Evolutionary conservation across 2,113 vertebrate genomes (phyloP), one percentile per base, ranked within the genome.

Genomic region (Steatornis caripensis): DNA sequence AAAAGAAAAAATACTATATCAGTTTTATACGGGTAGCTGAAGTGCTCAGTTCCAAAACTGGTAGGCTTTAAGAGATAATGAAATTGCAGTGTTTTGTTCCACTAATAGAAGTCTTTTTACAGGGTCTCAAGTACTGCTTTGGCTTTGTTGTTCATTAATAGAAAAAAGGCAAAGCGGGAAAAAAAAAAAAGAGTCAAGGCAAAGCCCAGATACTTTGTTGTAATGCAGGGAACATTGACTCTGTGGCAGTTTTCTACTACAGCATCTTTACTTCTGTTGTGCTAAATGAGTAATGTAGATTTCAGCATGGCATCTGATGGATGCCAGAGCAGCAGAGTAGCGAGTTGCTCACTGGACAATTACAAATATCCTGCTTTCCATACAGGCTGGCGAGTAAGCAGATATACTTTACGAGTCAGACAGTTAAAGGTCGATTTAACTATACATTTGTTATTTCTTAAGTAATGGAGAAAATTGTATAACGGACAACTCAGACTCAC

Each of bases 221-320:
- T 76, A 27, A 82, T 48, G 64, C 74, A 69, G 53, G 43, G 19
- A 90, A 61, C 2, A 9, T 36, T 92, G 86, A 45, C 84, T 89
- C 62, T 95, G 6, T 66, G 68, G 77, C 46, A 85, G 36, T 78
- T 86, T 89, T 72, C 51, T 91, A 5, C 94, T 70, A 66, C 60
- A 95, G 27, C 69, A 79, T 46, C 69, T 93, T 95, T 93, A 55
- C 36, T 87, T 95, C 78, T 95, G 48, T 87, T 85, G 62, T 76
- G 65, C 89, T 71, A 49, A 75, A 45, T 45, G 84, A 72, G 32
- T 79, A 82, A 78, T 93, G 58, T 57, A 54, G 65, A 60, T 96
- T 80, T 84, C 58, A 92, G 90, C 74, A 34, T 97, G 96, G 85
- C 72, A 37, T 68, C 66, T 93, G 96, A 65, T 27, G 61, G 65